phyloP scores from a whole-genome alignment of 1,140 invertebrate genomes.

The Psix sp. region DNA sequence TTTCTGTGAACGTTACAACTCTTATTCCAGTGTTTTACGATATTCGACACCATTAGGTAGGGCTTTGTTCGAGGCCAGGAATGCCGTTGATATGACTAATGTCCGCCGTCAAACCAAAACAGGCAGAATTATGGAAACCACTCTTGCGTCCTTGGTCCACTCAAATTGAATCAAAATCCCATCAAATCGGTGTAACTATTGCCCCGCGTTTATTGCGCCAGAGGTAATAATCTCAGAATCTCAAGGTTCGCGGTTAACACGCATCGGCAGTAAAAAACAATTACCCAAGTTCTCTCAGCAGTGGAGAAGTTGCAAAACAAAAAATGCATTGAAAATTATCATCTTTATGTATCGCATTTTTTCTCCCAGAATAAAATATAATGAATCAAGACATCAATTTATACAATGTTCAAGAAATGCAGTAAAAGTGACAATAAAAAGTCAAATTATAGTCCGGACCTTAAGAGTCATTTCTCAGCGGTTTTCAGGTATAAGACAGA shows the following conservation, averaged over 20 bases:
- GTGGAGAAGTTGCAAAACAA: slow-evolving; percentile 11
- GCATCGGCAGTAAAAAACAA: slow-evolving; percentile 24
- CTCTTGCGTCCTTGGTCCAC: slow-evolving; percentile 9
- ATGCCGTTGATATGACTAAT: slow-evolving; percentile 29
- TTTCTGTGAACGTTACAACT: slow-evolving; percentile 26
- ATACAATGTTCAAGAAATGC: too few species aligned
- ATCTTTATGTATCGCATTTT: too few species aligned
- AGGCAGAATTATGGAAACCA: slow-evolving; percentile 10
- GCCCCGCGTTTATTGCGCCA: slow-evolving; percentile 11
- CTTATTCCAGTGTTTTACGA: slow-evolving; percentile 38
- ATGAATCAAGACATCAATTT: too few species aligned
- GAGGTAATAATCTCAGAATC: slow-evolving; percentile 12
- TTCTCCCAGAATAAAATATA: too few species aligned
- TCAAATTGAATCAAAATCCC: slow-evolving; percentile 19
- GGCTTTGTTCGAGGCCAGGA: slow-evolving; percentile 24
- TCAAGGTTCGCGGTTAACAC: slow-evolving; percentile 6
- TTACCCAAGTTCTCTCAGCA: slow-evolving; percentile 10
- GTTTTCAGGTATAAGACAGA: too few species aligned
- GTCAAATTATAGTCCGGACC: too few species aligned
- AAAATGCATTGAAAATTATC: too few species aligned
- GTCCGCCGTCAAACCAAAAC: too few species aligned
- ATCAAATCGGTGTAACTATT: slow-evolving; percentile 31
- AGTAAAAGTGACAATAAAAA: too few species aligned
- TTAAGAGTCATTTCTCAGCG: too few species aligned
- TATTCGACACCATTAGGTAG: slow-evolving; percentile 4